These are phyloP conservation scores for Muntiacus muntjak DNA, from an alignment of 2,113 vertebrate species.

Conservation along the genomic window DNA sequence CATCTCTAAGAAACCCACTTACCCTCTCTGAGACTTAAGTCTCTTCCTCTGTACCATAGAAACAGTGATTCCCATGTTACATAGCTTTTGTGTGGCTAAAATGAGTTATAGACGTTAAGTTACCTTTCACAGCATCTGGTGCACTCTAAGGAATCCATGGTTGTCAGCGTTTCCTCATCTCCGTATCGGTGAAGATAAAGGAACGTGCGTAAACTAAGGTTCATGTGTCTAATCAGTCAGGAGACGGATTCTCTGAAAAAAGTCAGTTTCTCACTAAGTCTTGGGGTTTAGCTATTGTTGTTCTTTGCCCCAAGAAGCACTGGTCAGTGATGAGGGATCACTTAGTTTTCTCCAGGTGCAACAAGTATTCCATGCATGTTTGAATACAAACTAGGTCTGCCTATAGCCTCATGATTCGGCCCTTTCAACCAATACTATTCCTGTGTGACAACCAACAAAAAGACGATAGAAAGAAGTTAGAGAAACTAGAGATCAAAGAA, in stretches of 20 bases:
- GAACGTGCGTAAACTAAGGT: fast-evolving
- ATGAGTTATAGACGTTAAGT: not conserved
- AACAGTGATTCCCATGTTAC: not conserved
- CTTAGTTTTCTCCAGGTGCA: not conserved
- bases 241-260: not conserved
- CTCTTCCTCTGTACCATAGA: not conserved
- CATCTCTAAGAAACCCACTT: not conserved
- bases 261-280: not conserved
- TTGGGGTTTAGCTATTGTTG: not conserved
- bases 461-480: not conserved
- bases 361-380: not conserved
- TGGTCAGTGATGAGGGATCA: not conserved
- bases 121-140: not conserved
- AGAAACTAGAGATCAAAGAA: conserved; percentile 20
- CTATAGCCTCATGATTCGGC: not conserved
- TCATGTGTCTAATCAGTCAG: not conserved
- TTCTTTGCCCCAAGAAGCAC: not conserved
- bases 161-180: fast-evolving
- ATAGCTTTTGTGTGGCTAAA: not conserved
- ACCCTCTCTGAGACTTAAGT: not conserved
- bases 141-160: not conserved
- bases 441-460: not conserved
- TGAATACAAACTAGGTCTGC: not conserved
- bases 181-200: not conserved
- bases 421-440: not conserved